phyloP scores from a whole-genome alignment of 2,888 invertebrate species.

The Thera obeliscata region DNA sequence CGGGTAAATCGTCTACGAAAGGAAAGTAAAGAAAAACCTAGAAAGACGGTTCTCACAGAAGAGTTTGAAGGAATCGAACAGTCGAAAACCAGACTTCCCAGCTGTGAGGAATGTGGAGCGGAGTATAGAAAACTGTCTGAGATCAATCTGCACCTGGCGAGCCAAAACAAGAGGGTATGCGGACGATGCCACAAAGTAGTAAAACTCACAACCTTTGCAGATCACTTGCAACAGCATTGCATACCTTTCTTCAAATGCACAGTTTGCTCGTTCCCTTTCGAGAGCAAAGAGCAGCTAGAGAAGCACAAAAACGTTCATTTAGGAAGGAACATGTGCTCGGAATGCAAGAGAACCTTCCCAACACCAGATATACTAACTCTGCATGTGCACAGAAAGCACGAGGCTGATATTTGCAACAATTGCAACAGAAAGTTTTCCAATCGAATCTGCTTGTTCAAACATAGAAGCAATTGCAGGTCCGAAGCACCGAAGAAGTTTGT shows the following conservation, averaged over 20 bases:
- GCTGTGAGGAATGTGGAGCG: conserved; percentile 54
- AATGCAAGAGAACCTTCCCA: conserved; percentile 52
- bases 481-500: conserved; percentile 37
- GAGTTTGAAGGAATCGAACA: neutral
- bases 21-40: neutral
- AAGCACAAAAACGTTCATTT: conserved; percentile 42
- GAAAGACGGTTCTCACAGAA: neutral
- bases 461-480: conserved; percentile 42
- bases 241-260: conserved; percentile 44
- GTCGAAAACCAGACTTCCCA: conserved; percentile 2
- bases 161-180: conserved; percentile 52
- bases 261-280: conserved; percentile 49
- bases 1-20: conserved; percentile 12
- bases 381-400: conserved; percentile 52
- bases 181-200: conserved; percentile 48
- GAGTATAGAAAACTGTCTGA: conserved; percentile 39
- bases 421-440: conserved; percentile 54
- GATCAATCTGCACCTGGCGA: conserved; percentile 54
- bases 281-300: conserved; percentile 31
- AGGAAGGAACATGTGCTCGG: conserved; percentile 46
- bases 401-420: conserved; percentile 43
- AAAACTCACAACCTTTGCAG: conserved; percentile 37
- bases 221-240: conserved; percentile 47
- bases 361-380: conserved; percentile 39
- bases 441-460: conserved; percentile 51